These are phyloP conservation scores for Drosophila nr. fundita DNA, from an alignment of 2,888 invertebrate genomes.

Conservation along the genomic window DNA sequence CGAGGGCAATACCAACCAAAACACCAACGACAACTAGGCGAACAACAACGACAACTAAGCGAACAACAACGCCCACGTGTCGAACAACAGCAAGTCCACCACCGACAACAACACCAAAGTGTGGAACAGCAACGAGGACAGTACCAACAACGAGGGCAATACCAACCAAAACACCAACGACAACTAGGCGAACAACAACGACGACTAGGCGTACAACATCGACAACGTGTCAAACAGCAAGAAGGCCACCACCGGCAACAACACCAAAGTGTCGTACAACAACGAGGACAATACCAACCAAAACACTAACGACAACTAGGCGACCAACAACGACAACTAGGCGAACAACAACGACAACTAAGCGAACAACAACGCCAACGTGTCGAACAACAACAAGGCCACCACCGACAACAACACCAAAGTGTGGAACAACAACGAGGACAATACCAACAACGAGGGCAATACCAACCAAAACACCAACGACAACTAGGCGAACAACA, in stretches of 20 bases:
- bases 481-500: too few species aligned
- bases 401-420: neutral
- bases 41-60: too few species aligned
- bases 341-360: neutral
- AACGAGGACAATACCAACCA: neutral
- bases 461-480: neutral
- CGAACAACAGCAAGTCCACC: too few species aligned
- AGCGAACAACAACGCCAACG: neutral
- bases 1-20: too few species aligned
- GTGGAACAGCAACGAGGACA: too few species aligned
- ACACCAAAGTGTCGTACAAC: neutral
- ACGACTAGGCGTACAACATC: neutral
- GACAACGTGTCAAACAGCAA: neutral
- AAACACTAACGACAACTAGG: neutral
- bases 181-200: too few species aligned
- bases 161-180: neutral
- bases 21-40: too few species aligned
- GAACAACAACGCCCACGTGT: too few species aligned
- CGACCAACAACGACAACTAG: neutral
- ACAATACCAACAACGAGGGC: neutral
- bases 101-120: too few species aligned
- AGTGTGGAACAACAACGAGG: neutral
- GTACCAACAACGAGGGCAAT: too few species aligned
- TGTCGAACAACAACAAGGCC: neutral
- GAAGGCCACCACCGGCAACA: neutral